These are phyloP conservation scores for Galeopsomyia nigrocyanea DNA, from an alignment of 2,888 invertebrate species.

Conservation along the genomic window DNA sequence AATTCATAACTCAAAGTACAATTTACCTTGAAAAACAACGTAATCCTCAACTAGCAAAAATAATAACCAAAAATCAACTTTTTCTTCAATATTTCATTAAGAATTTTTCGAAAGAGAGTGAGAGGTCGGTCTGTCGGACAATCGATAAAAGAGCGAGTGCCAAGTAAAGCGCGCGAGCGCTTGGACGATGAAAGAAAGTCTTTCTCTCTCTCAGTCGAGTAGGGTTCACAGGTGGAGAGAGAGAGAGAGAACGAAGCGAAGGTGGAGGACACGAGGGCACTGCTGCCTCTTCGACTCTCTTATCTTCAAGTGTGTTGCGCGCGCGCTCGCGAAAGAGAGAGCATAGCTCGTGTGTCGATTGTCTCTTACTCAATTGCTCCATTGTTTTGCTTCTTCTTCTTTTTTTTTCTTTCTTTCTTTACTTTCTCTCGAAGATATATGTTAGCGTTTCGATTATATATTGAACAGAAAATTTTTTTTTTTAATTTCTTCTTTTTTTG, in stretches of 20 bases:
- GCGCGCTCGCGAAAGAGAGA: constrained; percentile 5
- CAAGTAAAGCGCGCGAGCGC: constrained; percentile 23
- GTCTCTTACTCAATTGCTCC: background rate
- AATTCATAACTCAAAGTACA: too few species aligned
- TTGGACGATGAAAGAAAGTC: constrained; percentile 34
- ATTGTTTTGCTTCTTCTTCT: too few species aligned
- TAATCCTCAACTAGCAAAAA: too few species aligned
- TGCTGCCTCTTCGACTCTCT: constrained; percentile 21
- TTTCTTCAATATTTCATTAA: constrained; percentile 38
- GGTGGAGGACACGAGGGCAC: constrained; percentile 25
- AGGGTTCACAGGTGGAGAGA: constrained; percentile 40
- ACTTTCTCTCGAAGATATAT: background rate
- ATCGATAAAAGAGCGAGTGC: background rate
- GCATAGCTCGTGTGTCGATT: constrained; percentile 5
- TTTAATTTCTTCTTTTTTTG: too few species aligned
- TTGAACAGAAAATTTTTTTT: too few species aligned
- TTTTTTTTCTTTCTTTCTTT: background rate
- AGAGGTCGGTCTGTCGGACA: background rate
- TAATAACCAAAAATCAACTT: too few species aligned
- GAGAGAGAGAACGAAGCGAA: constrained; percentile 2
- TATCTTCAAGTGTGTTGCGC: constrained; percentile 16
- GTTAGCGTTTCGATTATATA: too few species aligned
- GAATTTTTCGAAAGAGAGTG: constrained; percentile 27
- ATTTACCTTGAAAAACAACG: too few species aligned
- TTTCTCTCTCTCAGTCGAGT: constrained; percentile 17